A percentile compares a stretch with the other conserved stretches of the same genome.
Evolutionary conservation across 2,113 vertebrate species (phyloP).

Genomic region (Mesoclemmys tuberculata): DNA sequence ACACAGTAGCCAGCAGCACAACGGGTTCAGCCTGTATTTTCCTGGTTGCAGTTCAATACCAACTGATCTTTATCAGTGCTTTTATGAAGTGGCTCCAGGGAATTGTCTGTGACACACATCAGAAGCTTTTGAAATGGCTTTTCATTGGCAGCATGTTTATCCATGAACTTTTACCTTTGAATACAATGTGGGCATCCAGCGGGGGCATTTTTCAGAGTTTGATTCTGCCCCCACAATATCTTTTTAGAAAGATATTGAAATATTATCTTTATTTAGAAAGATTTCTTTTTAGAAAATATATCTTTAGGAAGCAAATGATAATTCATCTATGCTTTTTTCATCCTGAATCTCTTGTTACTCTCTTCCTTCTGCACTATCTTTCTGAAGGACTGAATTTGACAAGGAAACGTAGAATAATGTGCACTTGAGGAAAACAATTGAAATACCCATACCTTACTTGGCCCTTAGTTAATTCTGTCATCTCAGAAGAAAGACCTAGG

Average conservation of each 20-base stretch:
- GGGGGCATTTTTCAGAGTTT: neutral
- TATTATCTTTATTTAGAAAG: no score
- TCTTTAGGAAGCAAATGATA: slow-evolving; percentile 7
- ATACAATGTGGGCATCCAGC: neutral
- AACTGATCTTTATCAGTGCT: neutral
- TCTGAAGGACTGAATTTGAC: neutral
- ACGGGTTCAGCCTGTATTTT: neutral
- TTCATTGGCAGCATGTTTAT: neutral
- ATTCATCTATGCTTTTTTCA: neutral
- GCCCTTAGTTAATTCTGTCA: no score
- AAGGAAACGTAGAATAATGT: neutral
- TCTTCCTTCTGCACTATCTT: neutral
- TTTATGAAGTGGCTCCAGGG: neutral
- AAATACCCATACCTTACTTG: neutral
- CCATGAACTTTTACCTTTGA: neutral
- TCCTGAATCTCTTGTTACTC: neutral
- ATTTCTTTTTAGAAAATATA: neutral
- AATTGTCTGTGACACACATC: neutral
- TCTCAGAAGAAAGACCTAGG: neutral
- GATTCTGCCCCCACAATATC: neutral
- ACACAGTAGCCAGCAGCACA: neutral
- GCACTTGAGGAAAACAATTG: neutral
- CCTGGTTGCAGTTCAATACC: neutral
- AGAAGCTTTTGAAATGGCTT: neutral
- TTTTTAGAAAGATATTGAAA: neutral